These are phyloP conservation scores for Dendrocopos noguchii DNA, from an alignment of 2,113 vertebrate genomes.

Conservation along the genomic window DNA sequence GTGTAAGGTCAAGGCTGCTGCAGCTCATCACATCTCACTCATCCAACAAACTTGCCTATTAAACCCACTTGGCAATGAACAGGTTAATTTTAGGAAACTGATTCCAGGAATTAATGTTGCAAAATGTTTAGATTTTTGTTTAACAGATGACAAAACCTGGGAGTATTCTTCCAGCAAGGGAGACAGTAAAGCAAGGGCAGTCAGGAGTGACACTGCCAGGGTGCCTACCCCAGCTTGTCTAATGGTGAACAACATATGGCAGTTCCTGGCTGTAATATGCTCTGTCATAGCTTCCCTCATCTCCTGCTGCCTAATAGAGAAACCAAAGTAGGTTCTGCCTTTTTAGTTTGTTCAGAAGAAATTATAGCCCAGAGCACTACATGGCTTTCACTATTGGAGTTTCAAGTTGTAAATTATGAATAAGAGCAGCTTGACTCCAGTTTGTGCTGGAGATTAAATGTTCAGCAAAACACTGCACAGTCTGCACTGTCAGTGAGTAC, in stretches of 20 bases:
- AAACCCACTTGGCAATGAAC: not conserved
- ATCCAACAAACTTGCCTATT: not conserved
- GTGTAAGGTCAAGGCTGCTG: not conserved
- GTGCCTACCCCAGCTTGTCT: not conserved
- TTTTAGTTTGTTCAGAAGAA: slow-evolving; percentile 17
- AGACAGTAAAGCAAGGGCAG: not conserved
- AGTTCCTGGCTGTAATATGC: not conserved
- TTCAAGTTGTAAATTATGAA: slow-evolving; percentile 58
- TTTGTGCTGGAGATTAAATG: slow-evolving; percentile 23
- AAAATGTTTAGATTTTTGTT: not conserved
- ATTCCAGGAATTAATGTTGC: not conserved
- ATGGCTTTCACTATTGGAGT: not conserved
- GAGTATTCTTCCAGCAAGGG: not conserved
- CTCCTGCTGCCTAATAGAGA: not conserved
- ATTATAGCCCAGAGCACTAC: slow-evolving; percentile 1
- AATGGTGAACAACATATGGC: not conserved
- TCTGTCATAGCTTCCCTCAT: not conserved
- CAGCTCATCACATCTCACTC: not conserved
- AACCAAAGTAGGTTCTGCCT: not conserved
- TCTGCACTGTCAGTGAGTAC: not conserved
- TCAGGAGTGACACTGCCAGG: rapidly evolving
- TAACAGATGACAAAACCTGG: not conserved
- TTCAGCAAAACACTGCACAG: not conserved
- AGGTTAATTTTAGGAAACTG: not conserved
- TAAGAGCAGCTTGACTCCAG: not conserved